Evolutionary conservation across 2,113 vertebrate species (phyloP).

Genomic region (Numenius arquata): DNA sequence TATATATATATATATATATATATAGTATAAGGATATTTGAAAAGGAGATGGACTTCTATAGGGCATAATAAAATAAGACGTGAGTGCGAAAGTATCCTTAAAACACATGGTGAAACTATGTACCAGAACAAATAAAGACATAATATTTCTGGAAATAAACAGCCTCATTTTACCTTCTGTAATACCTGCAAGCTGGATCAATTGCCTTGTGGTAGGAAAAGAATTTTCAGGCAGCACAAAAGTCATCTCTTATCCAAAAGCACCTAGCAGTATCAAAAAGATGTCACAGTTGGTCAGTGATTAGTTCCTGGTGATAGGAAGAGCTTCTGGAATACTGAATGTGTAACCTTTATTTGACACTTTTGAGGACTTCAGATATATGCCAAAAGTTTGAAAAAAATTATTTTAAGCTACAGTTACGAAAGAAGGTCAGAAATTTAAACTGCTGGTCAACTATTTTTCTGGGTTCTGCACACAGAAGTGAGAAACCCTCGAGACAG

Average conservation of each 20-base stretch:
- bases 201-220: neutral
- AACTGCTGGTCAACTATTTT: neutral
- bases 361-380: neutral
- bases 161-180: neutral
- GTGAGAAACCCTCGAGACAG: neutral
- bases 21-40: neutral
- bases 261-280: neutral
- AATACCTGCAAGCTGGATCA: neutral
- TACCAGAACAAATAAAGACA: neutral
- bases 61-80: neutral
- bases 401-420: neutral
- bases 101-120: neutral
- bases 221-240: neutral
- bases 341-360: neutral
- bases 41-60: neutral
- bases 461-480: neutral
- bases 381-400: neutral
- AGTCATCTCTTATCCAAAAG: neutral
- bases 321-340: neutral
- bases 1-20: too few species aligned
- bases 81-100: neutral
- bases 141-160: neutral
- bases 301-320: neutral
- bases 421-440: neutral
- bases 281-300: neutral